Evolutionary conservation across 2,113 vertebrate genomes (phyloP).

Genomic region (Oenanthe oenanthe): DNA sequence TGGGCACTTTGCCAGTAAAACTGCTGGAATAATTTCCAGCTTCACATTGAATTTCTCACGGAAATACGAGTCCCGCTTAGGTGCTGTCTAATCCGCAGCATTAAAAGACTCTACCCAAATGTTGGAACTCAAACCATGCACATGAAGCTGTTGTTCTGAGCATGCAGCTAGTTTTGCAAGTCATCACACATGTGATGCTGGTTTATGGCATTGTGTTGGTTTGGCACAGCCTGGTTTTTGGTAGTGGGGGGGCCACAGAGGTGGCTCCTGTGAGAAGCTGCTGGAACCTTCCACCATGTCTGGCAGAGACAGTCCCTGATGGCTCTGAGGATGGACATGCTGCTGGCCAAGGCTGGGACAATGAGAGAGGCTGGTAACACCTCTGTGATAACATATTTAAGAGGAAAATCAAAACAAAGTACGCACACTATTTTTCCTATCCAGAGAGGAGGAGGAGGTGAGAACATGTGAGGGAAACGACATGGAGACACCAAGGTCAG

Average conservation of each 20-base stretch:
- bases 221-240: rapidly evolving
- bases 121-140: background rate
- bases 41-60: background rate
- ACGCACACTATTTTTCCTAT: background rate
- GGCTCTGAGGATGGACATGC: background rate
- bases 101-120: background rate
- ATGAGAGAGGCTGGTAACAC: rapidly evolving
- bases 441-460: background rate
- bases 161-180: background rate
- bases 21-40: conserved; percentile 1
- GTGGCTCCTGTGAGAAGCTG: background rate
- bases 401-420: background rate
- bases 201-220: background rate
- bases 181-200: background rate
- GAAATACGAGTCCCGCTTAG: background rate
- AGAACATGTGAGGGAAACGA: background rate
- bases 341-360: background rate
- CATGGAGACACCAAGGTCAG: too few species aligned
- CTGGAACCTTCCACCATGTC: background rate
- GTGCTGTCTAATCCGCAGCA: background rate
- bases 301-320: background rate
- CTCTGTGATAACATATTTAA: background rate
- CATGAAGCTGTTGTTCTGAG: background rate
- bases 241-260: background rate
- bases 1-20: background rate